These are phyloP conservation scores for Tachypleus tridentatus DNA, from an alignment of 1,140 invertebrate species.

Conservation along the genomic window DNA sequence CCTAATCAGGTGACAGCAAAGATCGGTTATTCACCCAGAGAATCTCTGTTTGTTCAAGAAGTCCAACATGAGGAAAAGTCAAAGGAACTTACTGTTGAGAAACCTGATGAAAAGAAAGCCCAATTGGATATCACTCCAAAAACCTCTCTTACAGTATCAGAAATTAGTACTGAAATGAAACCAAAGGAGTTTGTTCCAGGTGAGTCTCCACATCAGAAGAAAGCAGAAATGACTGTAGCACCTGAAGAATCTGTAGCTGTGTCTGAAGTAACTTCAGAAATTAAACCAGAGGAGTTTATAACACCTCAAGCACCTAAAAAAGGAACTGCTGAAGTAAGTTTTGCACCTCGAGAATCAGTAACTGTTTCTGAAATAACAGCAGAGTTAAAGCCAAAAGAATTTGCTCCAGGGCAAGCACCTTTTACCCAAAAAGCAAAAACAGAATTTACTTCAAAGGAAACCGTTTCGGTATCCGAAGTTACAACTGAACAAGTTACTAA, in stretches of 20 bases:
- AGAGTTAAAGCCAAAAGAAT: constrained; percentile 15
- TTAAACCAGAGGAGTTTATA: background rate
- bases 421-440: constrained; percentile 14
- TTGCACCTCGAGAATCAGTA: constrained; percentile 5
- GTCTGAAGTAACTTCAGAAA: constrained; percentile 9
- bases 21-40: background rate
- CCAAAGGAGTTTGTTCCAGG: background rate
- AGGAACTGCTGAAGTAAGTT: background rate
- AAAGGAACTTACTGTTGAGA: constrained; percentile 6
- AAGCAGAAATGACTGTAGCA: background rate
- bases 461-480: constrained; percentile 18
- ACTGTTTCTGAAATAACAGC: constrained; percentile 14
- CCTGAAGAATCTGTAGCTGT: constrained; percentile 7
- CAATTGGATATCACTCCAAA: constrained; percentile 1
- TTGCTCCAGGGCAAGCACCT: constrained; percentile 19
- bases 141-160: constrained; percentile 8
- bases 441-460: constrained; percentile 10
- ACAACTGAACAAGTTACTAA: constrained; percentile 14
- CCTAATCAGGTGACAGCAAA: constrained; percentile 10
- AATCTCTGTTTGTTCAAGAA: constrained; percentile 12
- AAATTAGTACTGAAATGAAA: constrained; percentile 11
- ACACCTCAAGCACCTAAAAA: background rate
- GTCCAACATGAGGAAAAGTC: constrained; percentile 9
- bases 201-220: background rate
- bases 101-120: constrained; percentile 13